A percentile compares a stretch with the other conserved stretches of the same genome.
Evolutionary conservation across 2,888 invertebrate genomes (phyloP).

Genomic region (Drosophila meridionalis): DNA sequence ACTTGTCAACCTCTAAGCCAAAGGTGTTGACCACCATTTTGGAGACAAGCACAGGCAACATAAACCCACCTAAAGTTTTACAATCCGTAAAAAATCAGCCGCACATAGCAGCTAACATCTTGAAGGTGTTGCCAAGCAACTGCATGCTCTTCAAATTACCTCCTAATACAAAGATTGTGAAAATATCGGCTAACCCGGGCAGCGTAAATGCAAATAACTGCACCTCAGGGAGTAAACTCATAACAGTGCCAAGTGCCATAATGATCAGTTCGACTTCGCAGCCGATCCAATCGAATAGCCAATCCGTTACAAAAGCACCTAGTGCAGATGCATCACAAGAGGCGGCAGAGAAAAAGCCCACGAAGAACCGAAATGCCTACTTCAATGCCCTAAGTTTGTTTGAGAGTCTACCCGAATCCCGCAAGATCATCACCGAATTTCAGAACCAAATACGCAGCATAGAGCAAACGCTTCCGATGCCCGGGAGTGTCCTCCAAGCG

Average conservation of each 20-base stretch:
- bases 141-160: slow-evolving; percentile 59
- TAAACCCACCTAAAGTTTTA: slow-evolving; percentile 1
- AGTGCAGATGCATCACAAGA: neutral
- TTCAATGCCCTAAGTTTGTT: slow-evolving; percentile 46
- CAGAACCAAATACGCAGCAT: slow-evolving; percentile 71
- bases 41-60: neutral
- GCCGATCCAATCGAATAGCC: neutral
- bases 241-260: slow-evolving; percentile 21
- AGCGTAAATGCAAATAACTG: slow-evolving; percentile 16
- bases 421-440: slow-evolving; percentile 70
- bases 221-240: slow-evolving; percentile 16
- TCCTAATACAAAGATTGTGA: slow-evolving; percentile 59
- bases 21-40: slow-evolving; percentile 31
- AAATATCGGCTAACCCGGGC: slow-evolving; percentile 26
- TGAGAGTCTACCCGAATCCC: slow-evolving; percentile 73
- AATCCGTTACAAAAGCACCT: neutral
- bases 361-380: slow-evolving; percentile 43
- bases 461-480: slow-evolving; percentile 56
- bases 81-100: slow-evolving; percentile 9
- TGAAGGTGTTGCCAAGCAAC: slow-evolving; percentile 62
- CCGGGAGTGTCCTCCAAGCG: slow-evolving; percentile 58
- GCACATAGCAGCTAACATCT: slow-evolving; percentile 35
- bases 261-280: neutral
- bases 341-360: neutral
- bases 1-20: neutral